These are phyloP conservation scores for Atlantisia rogersi DNA, from an alignment of 2,113 vertebrate species.

Conservation along the genomic window DNA sequence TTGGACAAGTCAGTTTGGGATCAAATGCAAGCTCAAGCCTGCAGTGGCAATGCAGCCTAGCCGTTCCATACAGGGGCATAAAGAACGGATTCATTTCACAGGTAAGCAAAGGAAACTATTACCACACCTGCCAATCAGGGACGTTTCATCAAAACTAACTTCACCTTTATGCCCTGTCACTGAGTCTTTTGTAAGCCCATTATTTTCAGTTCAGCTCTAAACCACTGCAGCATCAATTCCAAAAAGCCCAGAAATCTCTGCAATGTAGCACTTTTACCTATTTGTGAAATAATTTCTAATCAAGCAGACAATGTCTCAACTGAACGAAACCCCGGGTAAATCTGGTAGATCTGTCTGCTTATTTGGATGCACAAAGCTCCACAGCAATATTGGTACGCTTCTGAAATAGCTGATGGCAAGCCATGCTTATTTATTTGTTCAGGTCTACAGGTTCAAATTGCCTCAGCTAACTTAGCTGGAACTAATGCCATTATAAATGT, in stretches of 20 bases:
- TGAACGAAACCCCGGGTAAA: background rate
- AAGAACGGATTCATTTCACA: accelerated
- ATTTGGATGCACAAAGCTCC: background rate
- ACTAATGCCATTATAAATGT: constrained; percentile 59
- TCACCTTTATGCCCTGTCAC: background rate
- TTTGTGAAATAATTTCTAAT: background rate
- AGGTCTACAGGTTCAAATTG: constrained; percentile 37
- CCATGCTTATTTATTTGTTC: constrained; percentile 35
- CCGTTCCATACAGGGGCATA: background rate
- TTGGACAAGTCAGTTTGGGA: background rate
- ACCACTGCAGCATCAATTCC: background rate
- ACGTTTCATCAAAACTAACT: background rate
- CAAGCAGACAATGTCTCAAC: background rate
- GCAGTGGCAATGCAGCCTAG: background rate
- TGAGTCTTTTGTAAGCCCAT: background rate
- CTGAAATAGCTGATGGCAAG: constrained; percentile 10
- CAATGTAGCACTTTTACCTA: background rate
- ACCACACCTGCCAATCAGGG: background rate
- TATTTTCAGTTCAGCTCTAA: background rate
- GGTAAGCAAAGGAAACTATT: background rate
- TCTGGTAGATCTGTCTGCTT: background rate
- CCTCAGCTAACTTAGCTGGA: constrained; percentile 43
- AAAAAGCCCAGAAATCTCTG: background rate
- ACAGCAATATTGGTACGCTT: background rate
- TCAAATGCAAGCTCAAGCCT: background rate